Conservation (phyloP, 1,140 invertebrate species). For the Euura saliciscinereae region DNA sequence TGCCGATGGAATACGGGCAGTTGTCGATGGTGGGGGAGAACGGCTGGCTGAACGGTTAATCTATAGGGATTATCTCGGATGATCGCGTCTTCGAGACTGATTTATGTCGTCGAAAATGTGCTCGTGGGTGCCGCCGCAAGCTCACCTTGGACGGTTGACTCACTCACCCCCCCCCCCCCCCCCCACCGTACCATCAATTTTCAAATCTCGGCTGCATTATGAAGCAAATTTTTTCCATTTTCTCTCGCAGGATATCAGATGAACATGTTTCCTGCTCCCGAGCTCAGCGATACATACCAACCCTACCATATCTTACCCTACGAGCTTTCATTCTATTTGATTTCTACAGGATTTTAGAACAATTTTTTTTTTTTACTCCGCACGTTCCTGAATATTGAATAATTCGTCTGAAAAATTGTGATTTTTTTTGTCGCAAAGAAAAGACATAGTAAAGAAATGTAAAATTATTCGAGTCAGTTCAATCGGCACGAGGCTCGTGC, state of each 20-base stretch:
- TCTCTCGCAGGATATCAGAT: not conserved
- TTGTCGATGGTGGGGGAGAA: not conserved
- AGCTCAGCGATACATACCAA: slow-evolving; percentile 16
- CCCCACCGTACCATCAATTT: too few species aligned
- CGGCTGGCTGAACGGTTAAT: slow-evolving; percentile 6
- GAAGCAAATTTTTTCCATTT: not conserved
- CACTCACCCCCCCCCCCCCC: not conserved
- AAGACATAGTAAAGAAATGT: too few species aligned
- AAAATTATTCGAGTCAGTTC: too few species aligned
- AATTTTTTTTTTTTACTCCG: too few species aligned
- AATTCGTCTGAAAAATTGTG: too few species aligned
- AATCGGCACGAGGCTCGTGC: not conserved
- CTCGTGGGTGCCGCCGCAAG: not conserved
- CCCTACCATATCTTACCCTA: too few species aligned
- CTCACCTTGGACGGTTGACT: slow-evolving; percentile 1
- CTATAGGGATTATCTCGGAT: slow-evolving; percentile 1
- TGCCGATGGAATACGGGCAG: slow-evolving; percentile 1
- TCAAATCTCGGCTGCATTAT: not conserved
- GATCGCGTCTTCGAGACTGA: slow-evolving; percentile 6
- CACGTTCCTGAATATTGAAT: too few species aligned
- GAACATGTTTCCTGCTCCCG: slow-evolving; percentile 5
- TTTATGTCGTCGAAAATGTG: slow-evolving; percentile 3
- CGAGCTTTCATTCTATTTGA: too few species aligned
- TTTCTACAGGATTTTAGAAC: too few species aligned
- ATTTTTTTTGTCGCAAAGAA: too few species aligned